A percentile compares a stretch with the other conserved stretches of the same genome.
These are phyloP conservation scores for Drosophila falleni DNA, from an alignment of 2,888 invertebrate species.

Conservation along the genomic window DNA sequence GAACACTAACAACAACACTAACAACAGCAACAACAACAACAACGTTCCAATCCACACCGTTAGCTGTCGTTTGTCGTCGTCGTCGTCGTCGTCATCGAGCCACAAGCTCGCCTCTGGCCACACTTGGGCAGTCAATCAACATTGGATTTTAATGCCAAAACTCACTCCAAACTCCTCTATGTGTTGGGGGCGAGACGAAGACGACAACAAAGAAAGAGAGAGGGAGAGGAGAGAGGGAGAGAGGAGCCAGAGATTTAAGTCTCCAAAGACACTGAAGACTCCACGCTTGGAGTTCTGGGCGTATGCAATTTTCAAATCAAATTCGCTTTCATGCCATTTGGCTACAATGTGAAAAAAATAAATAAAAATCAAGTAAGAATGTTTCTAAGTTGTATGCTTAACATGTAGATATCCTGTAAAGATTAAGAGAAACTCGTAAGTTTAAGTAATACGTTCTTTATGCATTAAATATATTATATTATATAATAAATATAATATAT, in stretches of 20 bases:
- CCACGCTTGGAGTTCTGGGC: conserved; percentile 25
- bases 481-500: too few species aligned
- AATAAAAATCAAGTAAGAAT: conserved; percentile 4
- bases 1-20: not conserved
- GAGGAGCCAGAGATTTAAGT: not conserved
- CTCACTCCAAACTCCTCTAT: conserved; percentile 11
- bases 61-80: conserved; percentile 62
- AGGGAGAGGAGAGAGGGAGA: not conserved
- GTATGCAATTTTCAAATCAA: conserved; percentile 68
- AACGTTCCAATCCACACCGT: conserved; percentile 52
- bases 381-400: not conserved
- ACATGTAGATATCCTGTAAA: not conserved
- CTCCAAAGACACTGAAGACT: conserved; percentile 4
- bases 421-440: too few species aligned
- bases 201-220: not conserved
- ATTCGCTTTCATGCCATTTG: conserved; percentile 80
- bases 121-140: conserved; percentile 63
- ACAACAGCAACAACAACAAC: not conserved
- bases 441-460: too few species aligned
- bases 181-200: not conserved
- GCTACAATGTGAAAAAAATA: conserved; percentile 27
- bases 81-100: conserved; percentile 9
- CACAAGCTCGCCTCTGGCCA: conserved; percentile 42
- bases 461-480: too few species aligned
- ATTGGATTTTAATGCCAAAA: conserved; percentile 25